phyloP scores from a whole-genome alignment of 2,888 invertebrate genomes.

The Abrostola triplasia region DNA sequence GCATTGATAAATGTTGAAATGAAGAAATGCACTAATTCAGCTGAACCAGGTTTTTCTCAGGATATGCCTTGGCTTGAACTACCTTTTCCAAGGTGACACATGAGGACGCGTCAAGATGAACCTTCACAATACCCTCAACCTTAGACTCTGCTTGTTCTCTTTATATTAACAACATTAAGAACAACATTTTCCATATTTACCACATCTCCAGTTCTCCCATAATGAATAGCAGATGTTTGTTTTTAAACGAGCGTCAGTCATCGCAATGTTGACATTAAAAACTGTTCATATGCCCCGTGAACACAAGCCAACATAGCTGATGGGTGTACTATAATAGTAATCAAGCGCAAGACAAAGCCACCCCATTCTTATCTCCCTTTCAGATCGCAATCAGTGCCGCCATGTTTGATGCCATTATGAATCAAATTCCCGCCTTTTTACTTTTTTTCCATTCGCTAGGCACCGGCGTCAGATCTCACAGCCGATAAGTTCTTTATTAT shows the following conservation, averaged over 20 bases:
- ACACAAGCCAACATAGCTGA: conserved; percentile 21
- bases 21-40: too few species aligned
- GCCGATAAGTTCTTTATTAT: conserved; percentile 86
- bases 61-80: too few species aligned
- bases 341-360: conserved; percentile 81
- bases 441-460: conserved; percentile 76
- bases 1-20: too few species aligned
- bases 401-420: conserved; percentile 85
- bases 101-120: too few species aligned
- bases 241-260: conserved; percentile 2
- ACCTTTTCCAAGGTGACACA: too few species aligned
- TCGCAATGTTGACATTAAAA: conserved; percentile 5
- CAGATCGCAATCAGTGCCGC: conserved; percentile 85
- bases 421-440: conserved; percentile 85
- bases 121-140: neutral
- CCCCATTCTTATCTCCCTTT: conserved; percentile 81
- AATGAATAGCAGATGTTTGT: conserved; percentile 11
- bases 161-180: neutral
- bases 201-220: conserved; percentile 12
- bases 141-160: neutral
- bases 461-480: conserved; percentile 85
- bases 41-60: too few species aligned
- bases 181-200: neutral
- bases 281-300: neutral
- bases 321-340: conserved; percentile 63